A percentile compares a stretch with the other conserved stretches of the same genome.
phyloP scores from a whole-genome alignment of 2,797 vertebrate species.

The Sebastes jordani region DNA sequence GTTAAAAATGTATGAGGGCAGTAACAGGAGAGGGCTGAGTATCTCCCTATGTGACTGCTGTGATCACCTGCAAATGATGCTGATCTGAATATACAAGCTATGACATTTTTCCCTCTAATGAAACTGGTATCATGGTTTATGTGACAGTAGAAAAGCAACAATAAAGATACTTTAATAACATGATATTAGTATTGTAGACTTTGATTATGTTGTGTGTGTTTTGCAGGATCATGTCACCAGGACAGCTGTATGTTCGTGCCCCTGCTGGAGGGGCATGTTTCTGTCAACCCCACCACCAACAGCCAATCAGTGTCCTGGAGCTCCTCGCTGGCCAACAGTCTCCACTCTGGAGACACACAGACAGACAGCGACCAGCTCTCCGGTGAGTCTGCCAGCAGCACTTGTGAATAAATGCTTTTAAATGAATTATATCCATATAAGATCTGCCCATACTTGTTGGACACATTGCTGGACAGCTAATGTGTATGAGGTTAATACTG shows the following conservation, averaged over 20 bases:
- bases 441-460: neutral
- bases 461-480: neutral
- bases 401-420: neutral
- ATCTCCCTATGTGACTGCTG: neutral
- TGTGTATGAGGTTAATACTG: neutral
- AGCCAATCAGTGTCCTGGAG: slow-evolving; percentile 71
- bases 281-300: slow-evolving; percentile 43
- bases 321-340: slow-evolving; percentile 49
- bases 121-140: neutral
- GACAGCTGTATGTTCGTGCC: slow-evolving; percentile 50
- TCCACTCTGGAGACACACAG: slow-evolving; percentile 49
- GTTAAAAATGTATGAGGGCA: slow-evolving; percentile 74
- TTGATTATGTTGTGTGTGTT: neutral
- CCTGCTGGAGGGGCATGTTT: slow-evolving; percentile 52
- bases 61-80: slow-evolving; percentile 23
- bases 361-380: slow-evolving; percentile 46
- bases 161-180: neutral
- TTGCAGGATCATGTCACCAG: slow-evolving; percentile 70
- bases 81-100: neutral
- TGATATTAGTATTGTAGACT: neutral
- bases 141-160: neutral
- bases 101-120: neutral
- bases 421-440: neutral
- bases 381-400: slow-evolving; percentile 54
- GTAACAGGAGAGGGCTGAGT: slow-evolving; percentile 48